Evolutionary conservation across 2,888 invertebrate genomes (phyloP).

Genomic region (Nycteola revayana): DNA sequence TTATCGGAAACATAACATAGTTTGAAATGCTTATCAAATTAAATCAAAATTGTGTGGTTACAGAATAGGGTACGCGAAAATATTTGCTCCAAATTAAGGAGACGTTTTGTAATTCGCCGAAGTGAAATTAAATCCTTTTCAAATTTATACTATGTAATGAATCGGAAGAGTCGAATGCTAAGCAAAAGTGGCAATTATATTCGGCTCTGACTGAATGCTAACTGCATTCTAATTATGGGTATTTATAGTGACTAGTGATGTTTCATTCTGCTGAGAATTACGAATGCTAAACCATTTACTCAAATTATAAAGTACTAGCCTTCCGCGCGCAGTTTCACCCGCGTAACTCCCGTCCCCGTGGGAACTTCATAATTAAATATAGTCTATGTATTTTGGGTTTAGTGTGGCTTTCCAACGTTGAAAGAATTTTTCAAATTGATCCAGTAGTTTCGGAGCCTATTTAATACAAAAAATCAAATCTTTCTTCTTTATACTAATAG

Average conservation of each 20-base stretch:
- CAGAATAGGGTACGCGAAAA: conserved; percentile 19
- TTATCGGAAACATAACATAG: conserved; percentile 22
- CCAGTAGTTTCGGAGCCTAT: no score
- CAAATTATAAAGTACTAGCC: no score
- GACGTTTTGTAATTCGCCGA: conserved; percentile 6
- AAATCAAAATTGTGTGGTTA: conserved; percentile 27
- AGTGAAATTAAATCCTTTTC: conserved; percentile 45
- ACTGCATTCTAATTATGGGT: conserved; percentile 2
- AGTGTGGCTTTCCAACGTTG: no score
- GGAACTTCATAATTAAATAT: no score
- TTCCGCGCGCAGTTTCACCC: no score
- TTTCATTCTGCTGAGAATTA: no score
- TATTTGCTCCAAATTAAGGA: conserved; percentile 29
- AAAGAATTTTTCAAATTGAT: no score
- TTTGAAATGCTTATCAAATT: conserved; percentile 26
- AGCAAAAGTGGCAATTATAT: conserved; percentile 34
- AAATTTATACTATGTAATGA: conserved; percentile 36
- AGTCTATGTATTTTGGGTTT: no score
- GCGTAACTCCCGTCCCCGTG: no score
- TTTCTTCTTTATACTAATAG: no score
- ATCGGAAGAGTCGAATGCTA: conserved; percentile 31
- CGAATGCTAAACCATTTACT: no score
- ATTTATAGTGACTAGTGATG: conserved; percentile 7
- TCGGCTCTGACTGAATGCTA: conserved; percentile 9
- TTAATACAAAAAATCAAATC: no score